Evolutionary conservation across 2,888 invertebrate species (phyloP).

Genomic region (Ypsolopha sequella): DNA sequence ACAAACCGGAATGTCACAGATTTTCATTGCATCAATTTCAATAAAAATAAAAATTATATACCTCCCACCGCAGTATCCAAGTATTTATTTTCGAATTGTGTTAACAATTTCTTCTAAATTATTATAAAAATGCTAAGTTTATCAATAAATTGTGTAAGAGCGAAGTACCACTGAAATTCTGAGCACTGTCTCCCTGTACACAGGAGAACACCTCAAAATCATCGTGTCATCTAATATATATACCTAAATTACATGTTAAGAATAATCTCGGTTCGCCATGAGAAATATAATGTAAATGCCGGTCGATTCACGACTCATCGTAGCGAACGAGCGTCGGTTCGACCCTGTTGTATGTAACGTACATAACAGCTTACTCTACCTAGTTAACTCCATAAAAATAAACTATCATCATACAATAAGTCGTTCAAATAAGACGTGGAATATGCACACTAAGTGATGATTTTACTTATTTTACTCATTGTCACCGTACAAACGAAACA

Average conservation of each 20-base stretch:
- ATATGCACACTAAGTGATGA: constrained; percentile 34
- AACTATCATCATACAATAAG: constrained; percentile 64
- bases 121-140: constrained; percentile 71
- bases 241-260: constrained; percentile 52
- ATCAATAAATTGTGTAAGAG: constrained; percentile 64
- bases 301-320: constrained; percentile 43
- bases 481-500: constrained; percentile 23
- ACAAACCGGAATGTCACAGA: constrained; percentile 71
- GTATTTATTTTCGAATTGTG: constrained; percentile 46
- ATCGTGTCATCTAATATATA: constrained; percentile 54
- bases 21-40: constrained; percentile 50
- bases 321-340: constrained; percentile 33
- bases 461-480: constrained; percentile 10
- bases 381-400: constrained; percentile 67
- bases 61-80: constrained; percentile 53
- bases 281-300: constrained; percentile 61
- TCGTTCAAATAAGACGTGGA: constrained; percentile 44
- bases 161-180: constrained; percentile 55
- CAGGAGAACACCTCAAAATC: constrained; percentile 52
- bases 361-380: constrained; percentile 69
- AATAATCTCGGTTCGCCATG: constrained; percentile 59
- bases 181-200: constrained; percentile 46
- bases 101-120: constrained; percentile 66
- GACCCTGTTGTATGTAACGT: constrained; percentile 51
- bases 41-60: constrained; percentile 55